Evolutionary conservation across 2,113 vertebrate species (phyloP).

Genomic region (Apodemus speciosus): DNA sequence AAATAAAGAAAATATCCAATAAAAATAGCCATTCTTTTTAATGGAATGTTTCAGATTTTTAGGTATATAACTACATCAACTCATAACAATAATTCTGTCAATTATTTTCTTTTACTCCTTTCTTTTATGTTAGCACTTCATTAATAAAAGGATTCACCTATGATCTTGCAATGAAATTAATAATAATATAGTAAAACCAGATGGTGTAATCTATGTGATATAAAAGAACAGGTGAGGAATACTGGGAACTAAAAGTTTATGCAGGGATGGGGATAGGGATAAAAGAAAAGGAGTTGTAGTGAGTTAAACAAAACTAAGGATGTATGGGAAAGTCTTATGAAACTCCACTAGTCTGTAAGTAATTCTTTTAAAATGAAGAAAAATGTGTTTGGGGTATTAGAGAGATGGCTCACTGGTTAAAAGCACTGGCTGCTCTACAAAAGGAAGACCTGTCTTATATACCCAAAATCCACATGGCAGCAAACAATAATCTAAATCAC

Average conservation of each 20-base stretch:
- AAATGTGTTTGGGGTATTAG: not conserved
- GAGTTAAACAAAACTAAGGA: not conserved
- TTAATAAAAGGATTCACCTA: slow-evolving; percentile 10
- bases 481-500: not conserved
- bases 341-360: not conserved
- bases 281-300: not conserved
- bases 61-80: not conserved
- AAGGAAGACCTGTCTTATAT: not conserved
- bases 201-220: not conserved
- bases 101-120: slow-evolving; percentile 15
- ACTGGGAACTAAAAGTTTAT: not conserved
- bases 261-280: not conserved
- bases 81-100: slow-evolving; percentile 7
- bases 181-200: not conserved
- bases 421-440: not conserved
- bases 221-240: not conserved
- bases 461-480: not conserved
- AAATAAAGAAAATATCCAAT: no score
- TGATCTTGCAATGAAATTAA: not conserved
- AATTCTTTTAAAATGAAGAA: not conserved
- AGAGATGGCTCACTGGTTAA: not conserved
- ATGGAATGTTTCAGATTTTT: slow-evolving; percentile 36
- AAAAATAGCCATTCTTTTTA: slow-evolving; percentile 32
- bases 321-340: not conserved
- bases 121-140: not conserved